A percentile compares a stretch with the other conserved stretches of the same genome.
These are phyloP conservation scores for Orthonychiurus folsomi DNA, from an alignment of 2,888 invertebrate genomes.

Conservation along the genomic window DNA sequence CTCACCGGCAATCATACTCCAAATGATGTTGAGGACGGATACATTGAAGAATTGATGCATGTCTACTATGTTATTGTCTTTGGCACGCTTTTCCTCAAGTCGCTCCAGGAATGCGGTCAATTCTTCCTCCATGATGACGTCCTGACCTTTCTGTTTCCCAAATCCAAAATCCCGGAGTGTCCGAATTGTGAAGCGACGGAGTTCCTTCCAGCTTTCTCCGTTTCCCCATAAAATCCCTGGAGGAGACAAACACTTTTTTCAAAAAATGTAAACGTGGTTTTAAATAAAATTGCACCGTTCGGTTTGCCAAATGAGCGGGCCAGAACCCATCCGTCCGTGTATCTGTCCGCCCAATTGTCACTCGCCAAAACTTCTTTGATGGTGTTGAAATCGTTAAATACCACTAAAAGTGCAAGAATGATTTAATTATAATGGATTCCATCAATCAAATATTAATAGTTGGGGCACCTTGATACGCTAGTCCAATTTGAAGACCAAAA, in stretches of 20 bases:
- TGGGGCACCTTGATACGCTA: neutral
- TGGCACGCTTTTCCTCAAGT: conserved; percentile 5
- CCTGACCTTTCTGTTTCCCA: conserved; percentile 21
- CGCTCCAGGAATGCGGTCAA: conserved; percentile 16
- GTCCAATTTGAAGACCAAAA: neutral
- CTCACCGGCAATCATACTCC: conserved; percentile 23
- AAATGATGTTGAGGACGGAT: conserved; percentile 22
- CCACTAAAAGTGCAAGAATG: conserved; percentile 9
- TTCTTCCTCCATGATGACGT: conserved; percentile 20
- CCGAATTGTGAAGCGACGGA: conserved; percentile 18
- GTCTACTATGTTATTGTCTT: conserved; percentile 11
- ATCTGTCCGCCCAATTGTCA: conserved; percentile 21
- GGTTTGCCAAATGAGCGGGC: conserved; percentile 23
- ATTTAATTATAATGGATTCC: neutral
- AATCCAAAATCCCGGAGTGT: conserved; percentile 26
- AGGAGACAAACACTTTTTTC: neutral
- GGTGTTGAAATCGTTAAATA: conserved; percentile 21
- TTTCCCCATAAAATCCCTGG: conserved; percentile 14
- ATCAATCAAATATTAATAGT: neutral
- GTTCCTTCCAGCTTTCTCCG: conserved; percentile 25
- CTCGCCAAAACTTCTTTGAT: conserved; percentile 20
- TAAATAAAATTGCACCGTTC: conserved; percentile 10
- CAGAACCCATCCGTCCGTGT: conserved; percentile 13
- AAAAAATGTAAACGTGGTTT: conserved; percentile 1
- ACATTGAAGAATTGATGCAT: conserved; percentile 25